These are phyloP conservation scores for Oryzias sinensis DNA, from an alignment of 2,797 vertebrate species.

Conservation along the genomic window DNA sequence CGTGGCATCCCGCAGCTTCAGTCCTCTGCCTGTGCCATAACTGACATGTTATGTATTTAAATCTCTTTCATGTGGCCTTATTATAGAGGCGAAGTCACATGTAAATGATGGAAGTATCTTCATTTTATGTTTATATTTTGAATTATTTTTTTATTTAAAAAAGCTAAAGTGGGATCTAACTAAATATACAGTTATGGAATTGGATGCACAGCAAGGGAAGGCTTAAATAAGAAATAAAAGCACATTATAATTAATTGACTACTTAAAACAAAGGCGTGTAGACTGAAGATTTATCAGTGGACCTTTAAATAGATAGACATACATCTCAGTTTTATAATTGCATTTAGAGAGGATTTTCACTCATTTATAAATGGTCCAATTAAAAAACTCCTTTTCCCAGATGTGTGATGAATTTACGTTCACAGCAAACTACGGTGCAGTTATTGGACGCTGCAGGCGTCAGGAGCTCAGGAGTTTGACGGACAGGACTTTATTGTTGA, in stretches of 20 bases:
- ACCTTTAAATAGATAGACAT: constrained; percentile 31
- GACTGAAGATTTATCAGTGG: constrained; percentile 40
- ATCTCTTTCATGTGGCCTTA: constrained; percentile 77
- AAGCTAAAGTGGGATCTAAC: constrained; percentile 27
- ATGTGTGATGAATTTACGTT: constrained; percentile 43
- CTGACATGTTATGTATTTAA: constrained; percentile 75
- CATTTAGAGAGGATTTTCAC: constrained; percentile 36
- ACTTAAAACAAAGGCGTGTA: constrained; percentile 26
- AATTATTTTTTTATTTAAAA: constrained; percentile 41
- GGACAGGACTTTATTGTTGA: constrained; percentile 57
- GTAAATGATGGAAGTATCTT: constrained; percentile 64
- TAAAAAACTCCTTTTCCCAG: constrained; percentile 47
- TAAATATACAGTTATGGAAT: constrained; percentile 24
- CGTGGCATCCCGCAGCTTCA: constrained; percentile 73
- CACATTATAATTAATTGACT: constrained; percentile 45
- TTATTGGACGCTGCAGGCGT: constrained; percentile 28
- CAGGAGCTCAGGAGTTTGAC: constrained; percentile 23
- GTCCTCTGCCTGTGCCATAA: constrained; percentile 64
- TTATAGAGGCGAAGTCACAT: constrained; percentile 69
- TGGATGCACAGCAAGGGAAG: constrained; percentile 5
- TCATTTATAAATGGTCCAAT: constrained; percentile 25
- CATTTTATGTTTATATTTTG: constrained; percentile 17
- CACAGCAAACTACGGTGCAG: constrained; percentile 54
- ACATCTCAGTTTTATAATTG: constrained; percentile 29
- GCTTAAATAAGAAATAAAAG: constrained; percentile 43